phyloP scores from a whole-genome alignment of 1,140 invertebrate genomes.

The Drosophila obscura region DNA sequence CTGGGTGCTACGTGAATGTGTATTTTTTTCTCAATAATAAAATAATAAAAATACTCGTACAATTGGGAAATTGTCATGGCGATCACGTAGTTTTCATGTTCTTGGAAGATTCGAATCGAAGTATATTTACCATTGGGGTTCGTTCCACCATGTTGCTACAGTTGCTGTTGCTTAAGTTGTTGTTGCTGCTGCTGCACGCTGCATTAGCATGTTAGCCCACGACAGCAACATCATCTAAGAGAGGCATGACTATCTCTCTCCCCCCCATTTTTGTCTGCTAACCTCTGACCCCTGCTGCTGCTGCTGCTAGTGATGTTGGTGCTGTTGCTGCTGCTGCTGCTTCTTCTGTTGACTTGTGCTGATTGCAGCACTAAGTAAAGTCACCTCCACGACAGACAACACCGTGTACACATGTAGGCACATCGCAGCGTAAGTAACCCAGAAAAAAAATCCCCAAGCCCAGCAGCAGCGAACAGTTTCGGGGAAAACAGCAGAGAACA shows the following conservation, averaged over 20 bases:
- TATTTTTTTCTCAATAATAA: constrained; percentile 63
- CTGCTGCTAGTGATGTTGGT: too few species aligned
- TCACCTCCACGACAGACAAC: constrained; percentile 63
- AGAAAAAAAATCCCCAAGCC: constrained; percentile 18
- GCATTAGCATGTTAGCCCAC: constrained; percentile 13
- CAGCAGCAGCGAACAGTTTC: not conserved
- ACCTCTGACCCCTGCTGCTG: constrained; percentile 55
- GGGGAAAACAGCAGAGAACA: constrained; percentile 1
- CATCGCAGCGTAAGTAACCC: constrained; percentile 29
- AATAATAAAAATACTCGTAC: constrained; percentile 39
- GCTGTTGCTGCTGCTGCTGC: too few species aligned
- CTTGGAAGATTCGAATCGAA: constrained; percentile 40
- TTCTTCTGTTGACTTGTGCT: constrained; percentile 69
- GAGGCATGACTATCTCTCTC: constrained; percentile 7
- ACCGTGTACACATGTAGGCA: constrained; percentile 78
- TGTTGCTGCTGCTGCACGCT: constrained; percentile 17
- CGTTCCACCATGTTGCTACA: constrained; percentile 1
- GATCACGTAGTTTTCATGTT: constrained; percentile 67
- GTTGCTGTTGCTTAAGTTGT: not conserved
- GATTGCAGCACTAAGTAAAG: constrained; percentile 64
- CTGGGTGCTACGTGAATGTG: constrained; percentile 7
- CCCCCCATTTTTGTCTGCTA: constrained; percentile 9
- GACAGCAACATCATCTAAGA: not conserved
- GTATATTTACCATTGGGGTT: constrained; percentile 30
- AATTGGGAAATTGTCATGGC: constrained; percentile 74